Conservation (phyloP, 2,888 invertebrate genomes). For the Drosophila mercatorum region DNA sequence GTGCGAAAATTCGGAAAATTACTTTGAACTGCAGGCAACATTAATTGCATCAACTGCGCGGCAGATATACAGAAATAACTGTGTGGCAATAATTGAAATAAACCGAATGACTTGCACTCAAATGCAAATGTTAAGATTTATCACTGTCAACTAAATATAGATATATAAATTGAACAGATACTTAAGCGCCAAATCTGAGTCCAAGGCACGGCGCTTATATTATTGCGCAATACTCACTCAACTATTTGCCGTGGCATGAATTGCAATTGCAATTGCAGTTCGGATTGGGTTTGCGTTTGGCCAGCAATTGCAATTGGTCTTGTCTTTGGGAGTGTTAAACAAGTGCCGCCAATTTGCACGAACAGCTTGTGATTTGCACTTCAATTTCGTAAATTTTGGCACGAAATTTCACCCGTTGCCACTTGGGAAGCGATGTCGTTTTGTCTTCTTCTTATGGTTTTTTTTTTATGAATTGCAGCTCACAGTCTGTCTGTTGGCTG, state of each 20-base stretch:
- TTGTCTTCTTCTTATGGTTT: conserved; percentile 11
- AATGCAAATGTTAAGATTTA: conserved; percentile 72
- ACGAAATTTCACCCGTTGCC: conserved; percentile 54
- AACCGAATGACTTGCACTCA: conserved; percentile 54
- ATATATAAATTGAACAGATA: conserved; percentile 55
- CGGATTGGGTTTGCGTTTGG: conserved; percentile 35
- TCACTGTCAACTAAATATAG: conserved; percentile 70
- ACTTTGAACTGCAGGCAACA: not conserved
- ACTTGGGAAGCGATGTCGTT: conserved; percentile 15
- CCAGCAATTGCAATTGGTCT: conserved; percentile 40
- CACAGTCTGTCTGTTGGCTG: conserved; percentile 19
- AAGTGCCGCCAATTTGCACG: conserved; percentile 54
- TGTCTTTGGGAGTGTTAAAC: conserved; percentile 54
- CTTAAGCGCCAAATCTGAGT: conserved; percentile 60
- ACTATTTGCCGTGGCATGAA: conserved; percentile 61
- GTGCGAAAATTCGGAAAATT: conserved; percentile 5
- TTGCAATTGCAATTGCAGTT: conserved; percentile 60
- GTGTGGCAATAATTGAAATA: conserved; percentile 45
- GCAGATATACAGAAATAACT: not conserved
- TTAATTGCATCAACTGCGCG: not conserved
- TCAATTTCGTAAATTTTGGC: conserved; percentile 44
- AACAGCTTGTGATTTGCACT: conserved; percentile 57
- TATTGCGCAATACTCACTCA: conserved; percentile 67
- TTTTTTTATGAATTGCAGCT: conserved; percentile 18
- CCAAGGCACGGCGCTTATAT: conserved; percentile 67